These are phyloP conservation scores for Ictalurus furcatus DNA, from an alignment of 2,113 vertebrate genomes.

Conservation along the genomic window DNA sequence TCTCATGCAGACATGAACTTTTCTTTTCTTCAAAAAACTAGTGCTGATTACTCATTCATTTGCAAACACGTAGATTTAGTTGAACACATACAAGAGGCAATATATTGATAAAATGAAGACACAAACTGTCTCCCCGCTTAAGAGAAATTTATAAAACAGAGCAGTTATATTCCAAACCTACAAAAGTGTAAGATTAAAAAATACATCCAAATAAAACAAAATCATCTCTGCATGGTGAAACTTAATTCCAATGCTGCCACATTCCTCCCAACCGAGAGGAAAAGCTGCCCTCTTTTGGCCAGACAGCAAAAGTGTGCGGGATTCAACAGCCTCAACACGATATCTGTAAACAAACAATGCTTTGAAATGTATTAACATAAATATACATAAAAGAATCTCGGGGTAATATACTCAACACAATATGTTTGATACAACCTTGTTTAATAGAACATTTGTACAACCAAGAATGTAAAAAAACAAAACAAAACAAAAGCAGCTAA, in stretches of 20 bases:
- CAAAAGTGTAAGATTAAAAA: background rate
- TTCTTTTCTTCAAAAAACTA: background rate
- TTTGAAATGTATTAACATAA: constrained; percentile 24
- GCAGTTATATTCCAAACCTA: constrained; percentile 1
- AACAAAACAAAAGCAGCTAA: constrained; percentile 60
- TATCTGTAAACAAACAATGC: background rate
- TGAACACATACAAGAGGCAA: background rate
- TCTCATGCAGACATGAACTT: background rate
- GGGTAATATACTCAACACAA: constrained; percentile 54
- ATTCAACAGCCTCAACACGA: background rate
- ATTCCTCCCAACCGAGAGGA: background rate
- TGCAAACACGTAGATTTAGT: background rate
- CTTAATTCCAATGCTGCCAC: background rate
- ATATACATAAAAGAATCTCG: constrained; percentile 6
- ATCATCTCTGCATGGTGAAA: background rate
- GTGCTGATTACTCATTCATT: background rate
- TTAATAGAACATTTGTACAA: constrained; percentile 73
- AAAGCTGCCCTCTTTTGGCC: constrained; percentile 45
- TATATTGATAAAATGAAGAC: constrained; percentile 2
- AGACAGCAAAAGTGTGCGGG: constrained; percentile 10
- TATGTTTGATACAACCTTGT: constrained; percentile 73
- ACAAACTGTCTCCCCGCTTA: background rate
- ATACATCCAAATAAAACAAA: background rate
- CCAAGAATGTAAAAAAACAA: constrained; percentile 72
- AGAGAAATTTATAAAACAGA: background rate